Conservation (phyloP, 2,113 vertebrate genomes). For the Scopus umbretta region DNA sequence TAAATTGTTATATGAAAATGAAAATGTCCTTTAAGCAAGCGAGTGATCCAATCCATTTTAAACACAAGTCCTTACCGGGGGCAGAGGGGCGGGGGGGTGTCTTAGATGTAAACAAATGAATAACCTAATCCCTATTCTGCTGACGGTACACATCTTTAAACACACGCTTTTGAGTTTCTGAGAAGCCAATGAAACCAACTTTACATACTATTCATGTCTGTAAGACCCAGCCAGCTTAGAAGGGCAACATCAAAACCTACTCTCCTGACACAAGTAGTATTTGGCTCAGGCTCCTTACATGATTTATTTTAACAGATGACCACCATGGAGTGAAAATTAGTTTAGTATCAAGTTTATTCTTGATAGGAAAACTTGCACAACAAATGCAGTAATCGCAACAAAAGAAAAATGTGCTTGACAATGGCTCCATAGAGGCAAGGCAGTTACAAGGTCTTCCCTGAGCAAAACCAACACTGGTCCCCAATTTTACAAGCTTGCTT, state of each 20-base stretch:
- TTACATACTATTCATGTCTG: background rate
- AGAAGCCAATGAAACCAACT: background rate
- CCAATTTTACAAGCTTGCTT: background rate
- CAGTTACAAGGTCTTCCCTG: background rate
- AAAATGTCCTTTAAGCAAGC: background rate
- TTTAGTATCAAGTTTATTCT: background rate
- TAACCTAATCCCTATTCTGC: background rate
- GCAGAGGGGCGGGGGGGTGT: accelerated
- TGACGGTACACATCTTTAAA: background rate
- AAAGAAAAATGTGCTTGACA: background rate
- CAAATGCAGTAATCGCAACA: background rate
- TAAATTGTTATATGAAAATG: background rate
- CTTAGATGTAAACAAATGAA: background rate
- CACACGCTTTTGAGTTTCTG: background rate
- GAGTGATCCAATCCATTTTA: background rate
- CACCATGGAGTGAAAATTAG: background rate
- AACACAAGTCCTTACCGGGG: background rate
- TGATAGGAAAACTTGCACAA: background rate
- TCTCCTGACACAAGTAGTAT: background rate
- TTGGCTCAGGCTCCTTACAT: background rate
- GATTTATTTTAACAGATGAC: background rate
- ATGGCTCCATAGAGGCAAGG: background rate
- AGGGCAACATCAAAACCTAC: background rate
- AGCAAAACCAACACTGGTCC: background rate
- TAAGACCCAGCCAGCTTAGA: background rate